phyloP scores from a whole-genome alignment of 2,797 vertebrate genomes.

The Siniperca scherzeri region DNA sequence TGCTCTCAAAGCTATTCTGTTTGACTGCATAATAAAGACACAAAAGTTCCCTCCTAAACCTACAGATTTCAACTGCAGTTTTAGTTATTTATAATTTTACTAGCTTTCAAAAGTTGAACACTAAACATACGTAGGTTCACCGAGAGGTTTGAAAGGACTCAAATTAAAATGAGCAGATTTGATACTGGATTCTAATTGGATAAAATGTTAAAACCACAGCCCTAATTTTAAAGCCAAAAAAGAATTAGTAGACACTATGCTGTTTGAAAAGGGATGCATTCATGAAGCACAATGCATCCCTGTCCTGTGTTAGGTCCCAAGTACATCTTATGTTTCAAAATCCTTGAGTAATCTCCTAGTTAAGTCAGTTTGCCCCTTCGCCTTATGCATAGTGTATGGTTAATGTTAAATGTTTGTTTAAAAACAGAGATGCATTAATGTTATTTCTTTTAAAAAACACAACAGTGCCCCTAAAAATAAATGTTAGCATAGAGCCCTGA shows the following conservation, averaged over 20 bases:
- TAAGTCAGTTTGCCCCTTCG: not conserved
- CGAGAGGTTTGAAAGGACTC: not conserved
- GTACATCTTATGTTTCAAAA: not conserved
- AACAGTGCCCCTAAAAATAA: constrained; percentile 2
- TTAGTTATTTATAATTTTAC: not conserved
- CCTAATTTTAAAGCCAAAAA: not conserved
- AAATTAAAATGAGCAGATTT: not conserved
- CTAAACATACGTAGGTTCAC: not conserved
- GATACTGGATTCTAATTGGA: not conserved
- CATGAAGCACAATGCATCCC: not conserved
- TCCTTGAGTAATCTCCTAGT: not conserved
- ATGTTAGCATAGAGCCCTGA: not conserved
- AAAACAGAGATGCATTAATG: not conserved
- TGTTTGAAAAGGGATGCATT: not conserved
- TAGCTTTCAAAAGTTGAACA: not conserved
- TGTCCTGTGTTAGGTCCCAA: not conserved
- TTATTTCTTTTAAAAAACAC: not conserved
- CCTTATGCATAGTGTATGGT: not conserved
- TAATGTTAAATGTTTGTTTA: constrained; percentile 6
- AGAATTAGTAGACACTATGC: rapidly evolving
- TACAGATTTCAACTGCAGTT: not conserved
- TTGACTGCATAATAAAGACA: too few species aligned
- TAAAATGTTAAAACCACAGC: not conserved
- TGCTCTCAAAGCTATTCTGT: too few species aligned
- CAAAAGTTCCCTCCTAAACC: too few species aligned